Conservation (phyloP, 2,113 vertebrate genomes). For the Gymnorhina tibicen region DNA sequence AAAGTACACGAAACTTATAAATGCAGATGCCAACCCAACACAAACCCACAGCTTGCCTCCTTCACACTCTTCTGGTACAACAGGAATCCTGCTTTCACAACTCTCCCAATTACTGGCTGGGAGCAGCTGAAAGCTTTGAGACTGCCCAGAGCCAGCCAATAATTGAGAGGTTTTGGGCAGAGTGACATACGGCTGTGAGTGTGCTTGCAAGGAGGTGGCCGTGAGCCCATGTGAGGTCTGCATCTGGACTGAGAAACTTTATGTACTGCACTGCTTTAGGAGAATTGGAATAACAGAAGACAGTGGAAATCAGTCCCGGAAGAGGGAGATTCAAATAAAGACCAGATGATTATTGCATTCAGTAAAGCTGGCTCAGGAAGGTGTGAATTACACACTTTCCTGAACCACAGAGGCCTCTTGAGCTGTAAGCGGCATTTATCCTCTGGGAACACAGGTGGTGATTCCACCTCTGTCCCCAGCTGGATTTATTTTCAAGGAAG, state of each 20-base stretch:
- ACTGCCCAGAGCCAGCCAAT: constrained; percentile 18
- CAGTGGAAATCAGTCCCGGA: constrained; percentile 47
- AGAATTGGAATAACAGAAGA: constrained; percentile 60
- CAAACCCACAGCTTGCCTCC: constrained; percentile 30
- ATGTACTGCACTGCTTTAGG: constrained; percentile 57
- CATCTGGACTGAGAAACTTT: constrained; percentile 40
- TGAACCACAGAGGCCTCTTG: constrained; percentile 60
- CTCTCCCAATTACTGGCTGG: constrained; percentile 34
- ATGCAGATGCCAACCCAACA: constrained; percentile 20
- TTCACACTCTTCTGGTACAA: neutral
- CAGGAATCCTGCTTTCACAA: neutral
- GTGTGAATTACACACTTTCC: constrained; percentile 68
- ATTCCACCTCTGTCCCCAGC: constrained; percentile 67
- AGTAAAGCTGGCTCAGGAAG: constrained; percentile 62
- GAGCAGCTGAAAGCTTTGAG: constrained; percentile 20
- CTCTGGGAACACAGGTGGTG: constrained; percentile 64
- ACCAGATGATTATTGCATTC: constrained; percentile 59
- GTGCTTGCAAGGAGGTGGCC: constrained; percentile 36
- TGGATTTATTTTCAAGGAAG: constrained; percentile 64
- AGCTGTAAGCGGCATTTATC: constrained; percentile 47
- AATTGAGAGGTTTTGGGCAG: constrained; percentile 35
- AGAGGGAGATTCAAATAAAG: constrained; percentile 50
- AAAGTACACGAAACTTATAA: constrained; percentile 33
- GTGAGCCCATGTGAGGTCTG: constrained; percentile 42
- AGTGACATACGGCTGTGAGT: neutral